Base-by-base conservation (phyloP, 23 tunicate species). In the Halocynthia roretzi region DNA sequence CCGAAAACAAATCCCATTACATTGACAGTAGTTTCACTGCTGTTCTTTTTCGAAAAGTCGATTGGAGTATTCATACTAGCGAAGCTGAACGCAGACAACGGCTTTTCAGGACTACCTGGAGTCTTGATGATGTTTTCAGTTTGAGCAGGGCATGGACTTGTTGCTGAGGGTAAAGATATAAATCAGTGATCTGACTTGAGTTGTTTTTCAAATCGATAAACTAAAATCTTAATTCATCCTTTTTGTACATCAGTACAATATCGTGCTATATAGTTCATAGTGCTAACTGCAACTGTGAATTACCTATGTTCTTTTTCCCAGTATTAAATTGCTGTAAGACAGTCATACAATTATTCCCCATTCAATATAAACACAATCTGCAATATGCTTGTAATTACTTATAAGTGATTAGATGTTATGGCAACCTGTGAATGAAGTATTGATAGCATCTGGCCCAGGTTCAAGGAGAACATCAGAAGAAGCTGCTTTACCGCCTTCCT, bases 21-120 rank as follows among this genome's bases (percentile, higher is more conserved):
- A 14, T 74, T 74, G 17, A 50, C 60, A 15, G 78, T 62, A 8
- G 64, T 64, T 74, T 53, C 78, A 8, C 56, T 19, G 0, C 64
- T 21, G 8, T 74, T 74, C 44, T 31, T 31, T 18, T 74, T 74
- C 8, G 65, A 23, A 18, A 64, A 23, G 12, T 53, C 55, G 8
- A 88, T 79, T 48, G 96, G 85, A 48, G 80, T 89, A 12, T 71
- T 82, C 7, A 89, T 54, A 56, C 80, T 89, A 17, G 96, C 88
- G 53, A 89, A 89, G 10, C 89, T 85, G 54, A 89, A 89, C 17
- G 63, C 6, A 5, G 96, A 77, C 67, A 85, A 22, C 2, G 77
- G 68, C 53, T 89, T 84, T 21, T 80, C 88, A 8, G 96, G 96
- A 54, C 78, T 74, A 8, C 19, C 60, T 8, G 78, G 78, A 53